Conservation (phyloP, 2,888 invertebrate genomes). For the Polyommatus icarus region DNA sequence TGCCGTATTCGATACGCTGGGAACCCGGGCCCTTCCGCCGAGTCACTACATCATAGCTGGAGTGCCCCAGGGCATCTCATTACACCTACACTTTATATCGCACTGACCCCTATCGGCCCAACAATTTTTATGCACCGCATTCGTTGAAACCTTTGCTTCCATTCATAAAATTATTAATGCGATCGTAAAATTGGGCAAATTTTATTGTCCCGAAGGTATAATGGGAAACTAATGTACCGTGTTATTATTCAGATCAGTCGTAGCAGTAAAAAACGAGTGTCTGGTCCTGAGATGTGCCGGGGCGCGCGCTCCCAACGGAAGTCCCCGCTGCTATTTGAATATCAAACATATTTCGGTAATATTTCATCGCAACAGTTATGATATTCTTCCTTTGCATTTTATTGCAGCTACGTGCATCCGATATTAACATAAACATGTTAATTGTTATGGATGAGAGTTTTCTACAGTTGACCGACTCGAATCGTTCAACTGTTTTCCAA, state of each 20-base stretch:
- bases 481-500: neutral
- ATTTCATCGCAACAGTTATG: conserved; percentile 76
- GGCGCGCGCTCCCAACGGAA: conserved; percentile 69
- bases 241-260: conserved; percentile 79
- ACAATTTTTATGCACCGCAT: conserved; percentile 70
- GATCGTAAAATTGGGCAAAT: conserved; percentile 81
- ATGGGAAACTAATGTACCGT: conserved; percentile 81
- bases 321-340: conserved; percentile 74
- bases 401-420: conserved; percentile 60
- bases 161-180: conserved; percentile 81
- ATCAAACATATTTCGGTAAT: conserved; percentile 75
- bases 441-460: conserved; percentile 38
- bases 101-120: conserved; percentile 64
- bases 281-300: conserved; percentile 58
- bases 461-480: conserved; percentile 12
- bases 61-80: conserved; percentile 46
- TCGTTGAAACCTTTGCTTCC: conserved; percentile 75
- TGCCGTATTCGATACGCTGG: conserved; percentile 75
- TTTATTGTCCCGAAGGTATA: conserved; percentile 80
- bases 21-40: conserved; percentile 70
- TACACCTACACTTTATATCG: conserved; percentile 59
- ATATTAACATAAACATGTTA: conserved; percentile 63
- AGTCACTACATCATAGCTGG: conserved; percentile 47
- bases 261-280: conserved; percentile 77
- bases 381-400: conserved; percentile 72